Conservation (phyloP, 2,888 invertebrate genomes). For the Apamea monoglypha region DNA sequence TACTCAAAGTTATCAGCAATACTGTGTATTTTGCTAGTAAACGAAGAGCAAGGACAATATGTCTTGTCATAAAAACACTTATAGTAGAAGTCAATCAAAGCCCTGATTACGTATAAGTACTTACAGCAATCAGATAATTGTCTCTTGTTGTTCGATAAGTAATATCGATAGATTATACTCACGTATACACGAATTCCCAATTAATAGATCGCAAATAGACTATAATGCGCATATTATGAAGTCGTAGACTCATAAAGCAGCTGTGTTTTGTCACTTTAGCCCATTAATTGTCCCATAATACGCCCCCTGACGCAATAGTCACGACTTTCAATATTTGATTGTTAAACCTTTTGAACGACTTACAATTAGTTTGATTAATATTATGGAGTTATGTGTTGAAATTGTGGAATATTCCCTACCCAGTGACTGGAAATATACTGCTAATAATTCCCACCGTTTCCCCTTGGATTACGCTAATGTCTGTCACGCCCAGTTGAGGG, state of each 20-base stretch:
- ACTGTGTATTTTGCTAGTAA: not conserved
- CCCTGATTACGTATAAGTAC: conserved; percentile 8
- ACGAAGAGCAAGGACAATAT: not conserved
- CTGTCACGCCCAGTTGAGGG: conserved; percentile 10
- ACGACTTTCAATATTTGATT: conserved; percentile 49
- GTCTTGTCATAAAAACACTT: not conserved
- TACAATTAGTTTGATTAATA: conserved; percentile 47
- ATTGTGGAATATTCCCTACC: conserved; percentile 15
- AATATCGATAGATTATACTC: conserved; percentile 5
- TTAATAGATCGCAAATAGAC: conserved; percentile 21
- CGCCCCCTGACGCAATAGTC: conserved; percentile 43
- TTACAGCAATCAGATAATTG: conserved; percentile 29
- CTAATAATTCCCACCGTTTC: not conserved
- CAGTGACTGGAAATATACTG: not conserved
- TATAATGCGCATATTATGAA: conserved; percentile 20
- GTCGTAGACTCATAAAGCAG: conserved; percentile 36
- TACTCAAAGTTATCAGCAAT: too few relatives aligned
- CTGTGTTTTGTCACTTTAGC: conserved; percentile 17
- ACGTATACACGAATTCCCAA: conserved; percentile 18
- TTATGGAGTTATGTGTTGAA: conserved; percentile 23
- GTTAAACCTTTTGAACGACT: conserved; percentile 44
- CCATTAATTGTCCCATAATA: conserved; percentile 29
- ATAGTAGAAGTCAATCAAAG: not conserved
- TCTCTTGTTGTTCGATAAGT: not conserved
- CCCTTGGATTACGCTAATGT: conserved; percentile 5